Conservation (phyloP, 2,888 invertebrate genomes). For the Clunio marinus region DNA sequence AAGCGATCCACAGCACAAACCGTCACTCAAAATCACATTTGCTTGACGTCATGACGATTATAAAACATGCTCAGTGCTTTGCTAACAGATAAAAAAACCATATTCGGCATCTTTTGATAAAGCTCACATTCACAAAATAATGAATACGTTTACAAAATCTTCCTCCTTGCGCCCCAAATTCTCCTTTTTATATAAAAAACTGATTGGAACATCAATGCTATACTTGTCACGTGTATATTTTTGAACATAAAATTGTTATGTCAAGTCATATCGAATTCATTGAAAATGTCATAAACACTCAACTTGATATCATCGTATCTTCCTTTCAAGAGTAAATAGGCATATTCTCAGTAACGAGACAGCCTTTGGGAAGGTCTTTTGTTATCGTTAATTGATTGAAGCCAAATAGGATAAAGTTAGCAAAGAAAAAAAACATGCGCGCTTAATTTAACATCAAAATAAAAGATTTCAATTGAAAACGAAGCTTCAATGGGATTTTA, state of each 20-base stretch:
- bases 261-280: conserved; percentile 5
- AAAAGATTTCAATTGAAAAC: not conserved
- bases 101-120: not conserved
- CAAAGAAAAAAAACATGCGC: not conserved
- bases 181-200: conserved; percentile 1
- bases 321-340: not conserved
- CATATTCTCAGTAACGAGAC: not conserved
- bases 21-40: not conserved
- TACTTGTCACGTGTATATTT: not conserved
- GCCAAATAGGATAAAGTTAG: no score
- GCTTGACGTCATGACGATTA: not conserved
- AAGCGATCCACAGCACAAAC: no score
- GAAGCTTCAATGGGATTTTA: no score
- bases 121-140: no score
- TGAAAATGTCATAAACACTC: conserved; percentile 2
- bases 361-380: not conserved
- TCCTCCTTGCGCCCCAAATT: no score
- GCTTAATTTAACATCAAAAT: not conserved
- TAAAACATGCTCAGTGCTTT: no score
- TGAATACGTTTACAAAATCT: no score
- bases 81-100: no score
- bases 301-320: conserved; percentile 3
- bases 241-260: no score
- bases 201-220: conserved; percentile 2
- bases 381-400: conserved; percentile 7